Base-by-base conservation (phyloP, 2,888 invertebrate species). In the Drosophila greeni region DNA sequence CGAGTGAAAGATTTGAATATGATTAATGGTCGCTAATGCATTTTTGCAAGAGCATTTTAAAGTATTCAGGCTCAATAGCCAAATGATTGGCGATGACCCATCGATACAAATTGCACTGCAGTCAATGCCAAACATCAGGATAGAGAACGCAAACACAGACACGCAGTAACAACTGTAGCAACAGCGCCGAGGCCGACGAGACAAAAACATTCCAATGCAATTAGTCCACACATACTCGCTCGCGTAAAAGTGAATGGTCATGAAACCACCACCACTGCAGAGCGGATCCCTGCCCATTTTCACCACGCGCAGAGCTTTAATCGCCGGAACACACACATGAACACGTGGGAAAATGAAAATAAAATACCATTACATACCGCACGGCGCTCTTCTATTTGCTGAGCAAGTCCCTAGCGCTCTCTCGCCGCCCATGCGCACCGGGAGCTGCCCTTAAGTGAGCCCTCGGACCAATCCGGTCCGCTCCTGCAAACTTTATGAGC, bases 341-440 rank as follows among this genome's bases (percentile, higher is more conserved):
- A 45, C 51, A 24, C 33, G 36, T 20, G 64, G 54, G 14, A 55
- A 53, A 36, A 66, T 57, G 71, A 66, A 78, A 78, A 67, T 66
- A 69, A 65, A 69, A 43, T 66, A 43, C 51, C 65, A 52, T 61
- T 59, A 67, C 67, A 55, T 64, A 52, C 31, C 43, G 55, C 51
- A 54, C 66, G 69, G 70, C 67, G 74, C 75, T 73, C 77, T 80
- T 70, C 75, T 82, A 84, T 84, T 81, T 84, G 85, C 85, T 84
- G 84, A 83, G 75, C 76, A 69, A 57, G 68, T 72, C 73, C 57
- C 65, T 31, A 36, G 23, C 60, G 49, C 64, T 56, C 72, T 76
- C 78, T 74, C 73, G 74, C 65, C 64, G 55, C 72, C 59, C 82
- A 76, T 82, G 86, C 85, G 80, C 81, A 72, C 16, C 33, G 61